Evolutionary conservation across 2,113 vertebrate genomes (phyloP), one percentile per base, ranked within the genome.

Genomic region (Lepisosteus oculatus): DNA sequence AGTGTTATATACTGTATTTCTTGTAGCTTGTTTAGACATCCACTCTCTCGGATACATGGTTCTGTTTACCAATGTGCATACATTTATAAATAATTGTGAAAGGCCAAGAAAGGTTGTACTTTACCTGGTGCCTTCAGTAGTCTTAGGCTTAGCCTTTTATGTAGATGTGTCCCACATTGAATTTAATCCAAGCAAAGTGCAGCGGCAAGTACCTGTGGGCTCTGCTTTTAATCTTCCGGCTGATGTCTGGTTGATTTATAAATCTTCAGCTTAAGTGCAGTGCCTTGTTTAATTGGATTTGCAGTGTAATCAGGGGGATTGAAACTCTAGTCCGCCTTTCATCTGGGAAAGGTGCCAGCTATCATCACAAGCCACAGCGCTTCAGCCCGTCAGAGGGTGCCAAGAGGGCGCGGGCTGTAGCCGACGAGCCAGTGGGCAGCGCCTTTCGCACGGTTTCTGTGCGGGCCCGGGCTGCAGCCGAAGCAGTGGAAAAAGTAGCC

Each of bases 151-250:
- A 6, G 64, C 11, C 42, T 42, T 55, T 41, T 55, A 55, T 11
- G 9, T 45, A 54, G 2, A 55, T 8, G 43, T 66, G 64, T 66
- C 43, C 42, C 17, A 17, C 17, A 55, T 41, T 55, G 13, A 8
- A 45, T 55, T 68, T 68, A 68, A 68, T 54, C 66, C 55, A 41
- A 68, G 66, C 14, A 59, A 59, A 59, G 57, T 13, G 57, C 14
- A 13, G 57, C 5, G 14, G 66, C 9, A 55, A 55, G 66, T 47
- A 55, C 66, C 66, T 68, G 66, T 15, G 51, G 51, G 17, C 51
- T 12, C 15, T 0, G 47, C 6, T 9, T 55, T 55, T 68, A 55
- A 68, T 68, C 66, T 54, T 29, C 9, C 45, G 3, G n/a, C 66
- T 54, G 65, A 67, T 67, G 65, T 8, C 65, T 54, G 65, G 47